These are phyloP conservation scores for Luidia sarsii DNA, from an alignment of 53 echinoderm and acorn worm genomes.

Conservation along the genomic window DNA sequence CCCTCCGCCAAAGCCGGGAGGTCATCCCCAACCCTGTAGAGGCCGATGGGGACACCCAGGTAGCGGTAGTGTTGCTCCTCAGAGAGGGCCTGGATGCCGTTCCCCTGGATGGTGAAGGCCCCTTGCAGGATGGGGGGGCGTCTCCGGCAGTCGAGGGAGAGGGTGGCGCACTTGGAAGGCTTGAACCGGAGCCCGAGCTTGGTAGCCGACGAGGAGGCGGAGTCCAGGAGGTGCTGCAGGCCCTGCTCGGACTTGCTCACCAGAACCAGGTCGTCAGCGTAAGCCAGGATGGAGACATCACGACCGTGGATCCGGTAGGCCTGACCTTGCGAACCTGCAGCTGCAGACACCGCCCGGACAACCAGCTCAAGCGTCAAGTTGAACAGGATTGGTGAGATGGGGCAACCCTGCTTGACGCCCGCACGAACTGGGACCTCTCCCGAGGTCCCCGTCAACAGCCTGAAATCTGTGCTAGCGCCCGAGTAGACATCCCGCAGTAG, in stretches of 20 bases:
- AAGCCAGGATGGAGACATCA: background rate
- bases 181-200: conserved; percentile 35
- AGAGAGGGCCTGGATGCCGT: background rate
- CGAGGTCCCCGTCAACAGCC: background rate
- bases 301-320: conserved; percentile 9
- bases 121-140: background rate
- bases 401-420: conserved; percentile 48
- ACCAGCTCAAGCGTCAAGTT: conserved; percentile 36
- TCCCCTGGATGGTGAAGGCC: background rate
- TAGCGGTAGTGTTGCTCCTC: conserved; percentile 36
- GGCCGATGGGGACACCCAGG: conserved; percentile 39
- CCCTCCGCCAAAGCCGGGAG: background rate
- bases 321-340: background rate
- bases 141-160: conserved; percentile 13
- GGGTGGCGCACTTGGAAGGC: conserved; percentile 2
- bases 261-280: conserved; percentile 23
- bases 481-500: conserved; percentile 27
- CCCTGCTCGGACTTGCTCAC: background rate
- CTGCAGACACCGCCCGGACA: conserved; percentile 4
- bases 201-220: conserved; percentile 15
- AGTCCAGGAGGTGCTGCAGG: background rate
- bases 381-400: conserved; percentile 44
- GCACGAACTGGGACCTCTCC: conserved; percentile 2
- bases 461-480: conserved; percentile 7
- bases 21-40: conserved; percentile 20